These are phyloP conservation scores for Rhagonycha fulva DNA, from an alignment of 2,888 invertebrate species.

Conservation along the genomic window DNA sequence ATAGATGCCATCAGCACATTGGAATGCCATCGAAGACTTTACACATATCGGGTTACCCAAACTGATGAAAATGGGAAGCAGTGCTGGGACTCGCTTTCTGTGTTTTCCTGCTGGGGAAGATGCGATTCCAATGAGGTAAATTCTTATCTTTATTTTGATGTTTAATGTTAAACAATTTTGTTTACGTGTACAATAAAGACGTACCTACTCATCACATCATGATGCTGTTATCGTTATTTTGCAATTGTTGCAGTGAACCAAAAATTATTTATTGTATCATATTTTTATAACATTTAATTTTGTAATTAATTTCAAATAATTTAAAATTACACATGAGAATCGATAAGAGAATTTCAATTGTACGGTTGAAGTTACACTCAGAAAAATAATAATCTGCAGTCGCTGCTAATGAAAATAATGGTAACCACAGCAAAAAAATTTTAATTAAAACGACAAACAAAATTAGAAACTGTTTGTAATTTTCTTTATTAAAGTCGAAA, in stretches of 20 bases:
- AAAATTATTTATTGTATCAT: conserved; percentile 1
- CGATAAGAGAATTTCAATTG: neutral
- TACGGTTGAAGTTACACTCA: neutral
- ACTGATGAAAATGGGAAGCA: conserved; percentile 65
- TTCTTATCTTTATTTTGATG: neutral
- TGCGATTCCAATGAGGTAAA: conserved; percentile 83
- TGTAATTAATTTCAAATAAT: neutral
- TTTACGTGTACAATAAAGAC: neutral
- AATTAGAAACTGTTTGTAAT: too few species aligned
- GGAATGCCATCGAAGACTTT: conserved; percentile 69
- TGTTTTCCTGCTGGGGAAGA: conserved; percentile 80
- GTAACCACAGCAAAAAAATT: neutral
- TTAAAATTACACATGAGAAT: neutral
- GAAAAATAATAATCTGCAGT: neutral
- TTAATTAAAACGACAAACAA: neutral
- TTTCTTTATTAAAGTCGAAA: too few species aligned
- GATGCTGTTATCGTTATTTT: neutral
- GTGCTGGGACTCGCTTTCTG: conserved; percentile 77
- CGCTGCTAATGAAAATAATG: neutral
- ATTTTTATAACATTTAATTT: neutral
- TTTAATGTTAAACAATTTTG: neutral
- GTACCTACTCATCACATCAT: neutral
- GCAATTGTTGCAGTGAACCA: neutral
- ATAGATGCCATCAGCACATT: conserved; percentile 56
- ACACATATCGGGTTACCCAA: conserved; percentile 70